Conservation (phyloP, 2,888 invertebrate species). For the Harpalus rubripes region DNA sequence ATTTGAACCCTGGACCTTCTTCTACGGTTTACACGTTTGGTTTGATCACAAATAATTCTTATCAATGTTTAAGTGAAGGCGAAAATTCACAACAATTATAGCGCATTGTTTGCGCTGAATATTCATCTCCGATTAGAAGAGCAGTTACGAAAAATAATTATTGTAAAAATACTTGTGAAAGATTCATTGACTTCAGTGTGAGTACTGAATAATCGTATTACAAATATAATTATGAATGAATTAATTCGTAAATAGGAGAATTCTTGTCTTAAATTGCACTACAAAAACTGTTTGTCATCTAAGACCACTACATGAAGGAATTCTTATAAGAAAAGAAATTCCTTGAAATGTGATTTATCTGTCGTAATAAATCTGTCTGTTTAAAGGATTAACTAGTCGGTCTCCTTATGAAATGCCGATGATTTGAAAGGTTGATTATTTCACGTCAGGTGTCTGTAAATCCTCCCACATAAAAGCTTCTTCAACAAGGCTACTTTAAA, state of each 20-base stretch:
- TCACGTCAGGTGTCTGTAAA: slow-evolving; percentile 42
- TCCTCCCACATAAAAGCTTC: slow-evolving; percentile 37
- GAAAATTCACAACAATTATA: too few relatives aligned
- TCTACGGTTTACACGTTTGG: too few relatives aligned
- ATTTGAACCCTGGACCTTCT: too few relatives aligned
- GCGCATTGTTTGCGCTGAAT: too few relatives aligned
- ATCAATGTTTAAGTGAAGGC: too few relatives aligned
- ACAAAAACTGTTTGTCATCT: neutral
- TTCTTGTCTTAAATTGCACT: neutral
- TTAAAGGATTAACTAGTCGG: slow-evolving; percentile 21
- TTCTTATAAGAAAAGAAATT: slow-evolving; percentile 4
- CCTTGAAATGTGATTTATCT: slow-evolving; percentile 9
- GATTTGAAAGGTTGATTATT: slow-evolving; percentile 32
- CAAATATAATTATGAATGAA: too few relatives aligned
- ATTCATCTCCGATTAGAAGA: too few relatives aligned
- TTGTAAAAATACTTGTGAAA: too few relatives aligned
- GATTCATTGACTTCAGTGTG: too few relatives aligned
- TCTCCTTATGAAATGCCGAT: slow-evolving; percentile 33
- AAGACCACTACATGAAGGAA: neutral
- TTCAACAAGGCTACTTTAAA: slow-evolving; percentile 39
- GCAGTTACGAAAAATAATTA: too few relatives aligned
- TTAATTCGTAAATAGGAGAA: neutral
- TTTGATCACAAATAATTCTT: too few relatives aligned
- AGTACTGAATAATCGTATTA: too few relatives aligned
- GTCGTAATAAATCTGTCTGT: slow-evolving; percentile 37